Evolutionary conservation across 2,797 vertebrate species (phyloP).

Genomic region (Acanthis flammea): DNA sequence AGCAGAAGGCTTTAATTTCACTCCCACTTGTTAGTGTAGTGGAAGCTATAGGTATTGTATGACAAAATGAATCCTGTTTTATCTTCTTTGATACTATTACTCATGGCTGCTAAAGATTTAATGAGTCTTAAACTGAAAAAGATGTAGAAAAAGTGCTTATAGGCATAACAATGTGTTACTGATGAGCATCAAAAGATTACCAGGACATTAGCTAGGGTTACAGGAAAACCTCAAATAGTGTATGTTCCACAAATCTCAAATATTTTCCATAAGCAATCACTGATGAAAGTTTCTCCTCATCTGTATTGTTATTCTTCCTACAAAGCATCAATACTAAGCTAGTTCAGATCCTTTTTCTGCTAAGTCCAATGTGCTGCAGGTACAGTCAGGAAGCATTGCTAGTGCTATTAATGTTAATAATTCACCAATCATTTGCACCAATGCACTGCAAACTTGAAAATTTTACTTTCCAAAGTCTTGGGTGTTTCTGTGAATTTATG

Average conservation of each 20-base stretch:
- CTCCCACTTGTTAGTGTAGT: background rate
- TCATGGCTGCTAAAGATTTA: constrained; percentile 47
- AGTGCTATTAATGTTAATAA: background rate
- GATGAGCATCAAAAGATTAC: constrained; percentile 67
- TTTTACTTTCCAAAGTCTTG: background rate
- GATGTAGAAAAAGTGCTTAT: constrained; percentile 59
- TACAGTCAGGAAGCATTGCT: background rate
- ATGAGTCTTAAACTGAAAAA: constrained; percentile 62
- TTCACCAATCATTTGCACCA: background rate
- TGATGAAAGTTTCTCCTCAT: background rate
- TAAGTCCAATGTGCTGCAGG: background rate
- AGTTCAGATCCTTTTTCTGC: background rate
- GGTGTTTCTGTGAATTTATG: background rate
- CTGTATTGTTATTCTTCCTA: background rate
- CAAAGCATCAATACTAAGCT: background rate
- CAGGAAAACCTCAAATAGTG: constrained; percentile 49
- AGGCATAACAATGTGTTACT: constrained; percentile 56
- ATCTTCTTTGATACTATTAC: constrained; percentile 57
- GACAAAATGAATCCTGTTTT: constrained; percentile 41
- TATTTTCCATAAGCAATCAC: constrained; percentile 45
- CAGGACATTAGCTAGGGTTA: constrained; percentile 39
- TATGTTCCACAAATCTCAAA: constrained; percentile 7
- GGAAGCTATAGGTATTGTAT: constrained; percentile 44
- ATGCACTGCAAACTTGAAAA: background rate
- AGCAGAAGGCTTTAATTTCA: constrained; percentile 60